These are phyloP conservation scores for Piliocolobus tephrosceles DNA, from an alignment of 2,113 vertebrate species.

Conservation along the genomic window DNA sequence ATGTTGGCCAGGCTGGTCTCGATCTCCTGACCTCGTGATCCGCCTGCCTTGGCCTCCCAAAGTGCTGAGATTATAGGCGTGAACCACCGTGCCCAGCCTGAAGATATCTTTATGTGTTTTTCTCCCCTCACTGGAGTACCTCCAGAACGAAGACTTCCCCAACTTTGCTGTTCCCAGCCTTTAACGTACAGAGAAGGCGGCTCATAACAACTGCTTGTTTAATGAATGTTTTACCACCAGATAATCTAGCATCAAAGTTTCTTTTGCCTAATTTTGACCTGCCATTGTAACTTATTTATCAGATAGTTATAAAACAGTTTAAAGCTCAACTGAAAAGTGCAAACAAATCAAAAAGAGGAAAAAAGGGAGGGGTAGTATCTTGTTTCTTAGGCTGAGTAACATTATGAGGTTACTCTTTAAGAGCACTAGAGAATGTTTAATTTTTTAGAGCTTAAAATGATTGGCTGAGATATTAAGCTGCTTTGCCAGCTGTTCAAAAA, in stretches of 20 bases:
- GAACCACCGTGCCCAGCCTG: rapidly evolving
- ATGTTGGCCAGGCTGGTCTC: too few species aligned
- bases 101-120: background rate
- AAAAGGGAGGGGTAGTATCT: background rate
- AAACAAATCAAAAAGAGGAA: background rate
- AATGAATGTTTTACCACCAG: background rate
- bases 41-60: too few species aligned
- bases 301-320: conserved; percentile 28
- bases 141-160: background rate
- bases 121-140: background rate
- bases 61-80: too few species aligned
- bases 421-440: conserved; percentile 47
- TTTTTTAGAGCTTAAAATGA: conserved; percentile 71
- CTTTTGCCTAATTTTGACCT: conserved; percentile 35
- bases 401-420: conserved; percentile 31
- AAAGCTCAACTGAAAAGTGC: conserved; percentile 11
- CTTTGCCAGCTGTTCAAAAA: conserved; percentile 70
- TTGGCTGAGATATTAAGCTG: conserved; percentile 72
- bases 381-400: background rate
- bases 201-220: background rate
- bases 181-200: background rate
- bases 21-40: too few species aligned
- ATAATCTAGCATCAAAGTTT: background rate
- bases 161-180: background rate
- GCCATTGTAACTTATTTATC: conserved; percentile 17